phyloP scores from a whole-genome alignment of 2,888 invertebrate genomes.

The Adineta ricciae region DNA sequence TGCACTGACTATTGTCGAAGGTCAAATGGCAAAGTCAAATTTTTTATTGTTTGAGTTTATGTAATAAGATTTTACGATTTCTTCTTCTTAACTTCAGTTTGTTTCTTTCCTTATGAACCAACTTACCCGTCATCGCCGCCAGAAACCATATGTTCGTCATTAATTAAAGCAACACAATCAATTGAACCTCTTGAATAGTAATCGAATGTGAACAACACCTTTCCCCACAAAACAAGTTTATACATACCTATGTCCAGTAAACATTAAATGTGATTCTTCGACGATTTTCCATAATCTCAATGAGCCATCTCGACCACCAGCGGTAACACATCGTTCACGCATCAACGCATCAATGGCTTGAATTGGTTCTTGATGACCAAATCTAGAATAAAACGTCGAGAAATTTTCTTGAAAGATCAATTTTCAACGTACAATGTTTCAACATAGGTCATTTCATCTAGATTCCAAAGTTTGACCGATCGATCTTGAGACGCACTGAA shows the following conservation, averaged over 20 bases:
- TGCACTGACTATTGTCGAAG: too few species aligned
- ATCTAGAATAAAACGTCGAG: constrained; percentile 46
- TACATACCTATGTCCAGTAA: constrained; percentile 42
- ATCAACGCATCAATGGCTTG: constrained; percentile 75
- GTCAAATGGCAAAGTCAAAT: too few species aligned
- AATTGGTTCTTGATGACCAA: constrained; percentile 79
- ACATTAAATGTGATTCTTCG: constrained; percentile 90
- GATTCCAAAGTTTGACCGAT: constrained; percentile 78
- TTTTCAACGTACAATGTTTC: constrained; percentile 64
- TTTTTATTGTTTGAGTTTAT: too few species aligned
- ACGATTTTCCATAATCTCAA: constrained; percentile 88
- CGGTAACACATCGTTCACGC: constrained; percentile 73
- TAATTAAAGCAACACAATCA: constrained; percentile 76
- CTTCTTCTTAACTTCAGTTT: too few species aligned
- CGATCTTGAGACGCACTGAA: constrained; percentile 56
- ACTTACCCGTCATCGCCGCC: constrained; percentile 76
- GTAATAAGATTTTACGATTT: too few species aligned
- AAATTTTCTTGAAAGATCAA: neutral
- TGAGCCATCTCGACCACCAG: constrained; percentile 76
- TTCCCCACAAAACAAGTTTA: neutral
- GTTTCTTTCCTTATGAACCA: neutral
- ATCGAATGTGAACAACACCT: neutral
- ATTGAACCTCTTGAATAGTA: constrained; percentile 59
- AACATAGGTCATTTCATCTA: constrained; percentile 88
- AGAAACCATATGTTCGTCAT: constrained; percentile 84